Evolutionary conservation across 2,113 vertebrate species (phyloP).

Genomic region (Pampusana beccarii): DNA sequence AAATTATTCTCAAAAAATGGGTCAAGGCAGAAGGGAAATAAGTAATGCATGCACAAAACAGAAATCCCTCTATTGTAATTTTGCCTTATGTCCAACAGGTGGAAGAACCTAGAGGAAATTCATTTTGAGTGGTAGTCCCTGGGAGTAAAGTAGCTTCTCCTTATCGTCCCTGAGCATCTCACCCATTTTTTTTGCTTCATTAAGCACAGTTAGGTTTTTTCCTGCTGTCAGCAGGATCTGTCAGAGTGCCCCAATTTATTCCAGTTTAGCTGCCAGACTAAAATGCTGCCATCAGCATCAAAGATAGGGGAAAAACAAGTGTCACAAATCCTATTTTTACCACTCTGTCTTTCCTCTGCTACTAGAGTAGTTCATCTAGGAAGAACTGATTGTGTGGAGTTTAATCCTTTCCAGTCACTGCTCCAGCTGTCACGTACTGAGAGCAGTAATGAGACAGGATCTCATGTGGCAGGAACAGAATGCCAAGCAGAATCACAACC

Average conservation of each 20-base stretch:
- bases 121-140: not conserved
- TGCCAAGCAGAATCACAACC: too few species aligned
- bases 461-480: too few species aligned
- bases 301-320: not conserved
- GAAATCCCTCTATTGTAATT: not conserved
- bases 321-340: not conserved
- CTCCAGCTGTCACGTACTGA: not conserved
- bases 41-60: not conserved
- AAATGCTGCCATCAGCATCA: not conserved
- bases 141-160: not conserved
- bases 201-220: not conserved
- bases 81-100: not conserved
- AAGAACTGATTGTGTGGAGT: not conserved
- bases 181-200: not conserved
- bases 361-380: not conserved
- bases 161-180: not conserved
- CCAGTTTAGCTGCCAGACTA: not conserved
- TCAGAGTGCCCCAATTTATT: not conserved
- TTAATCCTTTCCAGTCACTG: not conserved
- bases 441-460: not conserved
- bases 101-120: not conserved
- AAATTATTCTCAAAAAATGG: not conserved
- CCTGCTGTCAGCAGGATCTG: not conserved
- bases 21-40: not conserved
- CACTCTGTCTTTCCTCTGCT: not conserved